A percentile compares a stretch with the other conserved stretches of the same genome.
Evolutionary conservation across 2,888 invertebrate species (phyloP).

Genomic region (Stenurella melanura): DNA sequence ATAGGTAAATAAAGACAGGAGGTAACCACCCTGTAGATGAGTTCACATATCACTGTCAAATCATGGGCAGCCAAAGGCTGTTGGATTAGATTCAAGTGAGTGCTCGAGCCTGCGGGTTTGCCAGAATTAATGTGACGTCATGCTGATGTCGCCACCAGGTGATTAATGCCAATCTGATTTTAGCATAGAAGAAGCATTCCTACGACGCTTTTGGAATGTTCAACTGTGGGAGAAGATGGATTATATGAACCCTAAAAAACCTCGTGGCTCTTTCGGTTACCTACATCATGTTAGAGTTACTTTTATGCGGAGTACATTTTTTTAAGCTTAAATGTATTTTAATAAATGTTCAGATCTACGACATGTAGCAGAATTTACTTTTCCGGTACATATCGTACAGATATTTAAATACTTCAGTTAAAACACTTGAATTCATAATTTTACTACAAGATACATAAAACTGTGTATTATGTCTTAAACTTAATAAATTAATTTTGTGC

Average conservation of each 20-base stretch:
- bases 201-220: slow-evolving; percentile 1
- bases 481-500: too few relatives aligned
- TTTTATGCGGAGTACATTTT: slow-evolving; percentile 21
- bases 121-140: slow-evolving; percentile 68
- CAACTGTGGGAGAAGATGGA: slow-evolving; percentile 31
- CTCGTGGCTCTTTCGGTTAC: slow-evolving; percentile 31
- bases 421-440: too few relatives aligned
- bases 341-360: background rate
- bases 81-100: slow-evolving; percentile 51
- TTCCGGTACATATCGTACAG: background rate
- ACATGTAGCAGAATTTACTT: too few relatives aligned
- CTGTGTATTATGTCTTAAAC: too few relatives aligned
- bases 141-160: slow-evolving; percentile 68
- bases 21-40: slow-evolving; percentile 5
- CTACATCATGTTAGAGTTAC: slow-evolving; percentile 30
- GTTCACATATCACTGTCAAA: slow-evolving; percentile 58
- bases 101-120: slow-evolving; percentile 52
- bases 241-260: slow-evolving; percentile 21
- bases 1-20: background rate
- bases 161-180: slow-evolving; percentile 64
- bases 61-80: slow-evolving; percentile 46
- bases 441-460: too few relatives aligned
- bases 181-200: slow-evolving; percentile 36
- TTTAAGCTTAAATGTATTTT: slow-evolving; percentile 13
- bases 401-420: too few relatives aligned